These are phyloP conservation scores for Pseudopodoces humilis DNA, from an alignment of 2,113 vertebrate genomes.

Conservation along the genomic window DNA sequence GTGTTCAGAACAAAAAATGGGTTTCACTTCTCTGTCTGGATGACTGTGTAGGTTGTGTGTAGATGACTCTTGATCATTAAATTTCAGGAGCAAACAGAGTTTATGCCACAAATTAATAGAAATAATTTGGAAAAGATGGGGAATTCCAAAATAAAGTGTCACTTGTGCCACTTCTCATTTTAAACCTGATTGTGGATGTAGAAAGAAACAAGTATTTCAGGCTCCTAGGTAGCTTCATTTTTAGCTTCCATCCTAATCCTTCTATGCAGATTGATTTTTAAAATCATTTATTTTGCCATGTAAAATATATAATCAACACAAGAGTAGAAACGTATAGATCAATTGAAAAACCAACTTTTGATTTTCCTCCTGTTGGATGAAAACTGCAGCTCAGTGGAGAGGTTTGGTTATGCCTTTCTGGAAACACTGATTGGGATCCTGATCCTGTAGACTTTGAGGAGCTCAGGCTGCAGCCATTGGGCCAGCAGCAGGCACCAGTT, in stretches of 20 bases:
- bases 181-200: neutral
- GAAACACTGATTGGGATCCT: neutral
- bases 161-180: neutral
- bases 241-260: neutral
- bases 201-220: neutral
- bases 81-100: neutral
- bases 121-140: neutral
- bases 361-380: neutral
- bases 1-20: neutral
- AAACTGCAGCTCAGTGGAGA: neutral
- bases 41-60: neutral
- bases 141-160: neutral
- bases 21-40: neutral
- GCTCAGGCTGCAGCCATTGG: neutral
- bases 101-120: neutral
- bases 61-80: neutral
- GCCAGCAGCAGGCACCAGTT: neutral
- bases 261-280: fast-evolving
- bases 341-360: neutral
- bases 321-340: neutral
- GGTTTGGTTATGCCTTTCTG: neutral
- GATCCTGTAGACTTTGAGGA: neutral
- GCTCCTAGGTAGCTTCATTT: neutral
- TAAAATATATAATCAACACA: neutral
- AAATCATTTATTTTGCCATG: fast-evolving